These are phyloP conservation scores for Spermophilus dauricus DNA, from an alignment of 2,113 vertebrate genomes.

Conservation along the genomic window DNA sequence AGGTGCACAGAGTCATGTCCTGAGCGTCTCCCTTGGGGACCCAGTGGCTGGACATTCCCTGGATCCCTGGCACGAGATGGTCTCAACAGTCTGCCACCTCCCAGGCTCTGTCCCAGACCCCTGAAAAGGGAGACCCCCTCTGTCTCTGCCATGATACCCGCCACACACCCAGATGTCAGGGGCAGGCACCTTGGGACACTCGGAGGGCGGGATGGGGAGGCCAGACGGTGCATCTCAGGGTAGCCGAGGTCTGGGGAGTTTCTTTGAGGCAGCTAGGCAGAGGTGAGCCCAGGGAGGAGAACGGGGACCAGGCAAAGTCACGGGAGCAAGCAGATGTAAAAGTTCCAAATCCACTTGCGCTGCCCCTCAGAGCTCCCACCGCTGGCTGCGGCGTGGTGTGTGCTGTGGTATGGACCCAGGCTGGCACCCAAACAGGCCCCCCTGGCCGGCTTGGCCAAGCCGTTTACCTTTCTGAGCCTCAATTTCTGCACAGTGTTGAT, in stretches of 20 bases:
- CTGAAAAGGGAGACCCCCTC: neutral
- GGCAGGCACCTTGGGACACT: neutral
- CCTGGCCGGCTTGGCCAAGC: neutral
- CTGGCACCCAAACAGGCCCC: neutral
- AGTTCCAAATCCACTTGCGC: neutral
- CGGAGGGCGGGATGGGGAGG: neutral
- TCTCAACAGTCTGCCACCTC: neutral
- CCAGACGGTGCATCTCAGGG: neutral
- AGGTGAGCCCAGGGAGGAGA: neutral
- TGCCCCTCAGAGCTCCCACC: neutral
- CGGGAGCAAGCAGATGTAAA: neutral
- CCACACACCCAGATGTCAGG: too few relatives aligned
- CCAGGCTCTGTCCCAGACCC: neutral
- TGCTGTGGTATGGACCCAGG: too few relatives aligned
- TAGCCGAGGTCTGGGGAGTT: neutral
- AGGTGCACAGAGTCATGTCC: accelerated
- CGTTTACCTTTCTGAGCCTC: neutral
- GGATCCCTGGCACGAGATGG: neutral
- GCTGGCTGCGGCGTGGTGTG: neutral
- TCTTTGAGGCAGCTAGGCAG: neutral
- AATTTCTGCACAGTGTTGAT: neutral
- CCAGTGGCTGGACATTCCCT: neutral
- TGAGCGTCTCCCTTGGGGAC: neutral
- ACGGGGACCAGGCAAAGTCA: neutral
- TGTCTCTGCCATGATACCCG: neutral